Percentiles rank a stretch among this genome's conserved stretches.
Evolutionary conservation across 2,797 vertebrate species (phyloP).

Genomic region (Dipus sagitta): DNA sequence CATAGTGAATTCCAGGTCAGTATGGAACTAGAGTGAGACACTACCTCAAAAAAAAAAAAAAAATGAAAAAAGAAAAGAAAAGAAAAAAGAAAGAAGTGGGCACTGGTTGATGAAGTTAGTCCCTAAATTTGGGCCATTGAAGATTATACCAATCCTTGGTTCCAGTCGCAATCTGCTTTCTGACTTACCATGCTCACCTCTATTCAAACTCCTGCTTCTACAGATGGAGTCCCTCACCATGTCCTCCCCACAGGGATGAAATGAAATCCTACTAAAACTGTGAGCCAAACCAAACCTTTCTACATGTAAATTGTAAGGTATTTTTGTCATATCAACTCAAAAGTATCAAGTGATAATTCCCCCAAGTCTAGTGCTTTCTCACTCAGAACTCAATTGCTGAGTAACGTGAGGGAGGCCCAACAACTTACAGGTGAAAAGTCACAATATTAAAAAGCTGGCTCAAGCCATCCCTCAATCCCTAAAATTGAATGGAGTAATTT

Average conservation of each 20-base stretch:
- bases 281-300: background rate
- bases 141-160: background rate
- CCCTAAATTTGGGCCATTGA: background rate
- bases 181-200: background rate
- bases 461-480: background rate
- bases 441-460: background rate
- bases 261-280: background rate
- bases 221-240: background rate
- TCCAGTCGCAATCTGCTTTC: background rate
- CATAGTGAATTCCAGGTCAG: too few relatives aligned
- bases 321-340: background rate
- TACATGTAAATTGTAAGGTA: background rate
- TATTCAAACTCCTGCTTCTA: background rate
- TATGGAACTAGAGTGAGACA: too few relatives aligned
- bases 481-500: slow-evolving; percentile 33
- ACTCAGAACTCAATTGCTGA: background rate
- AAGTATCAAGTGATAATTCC: background rate
- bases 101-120: background rate
- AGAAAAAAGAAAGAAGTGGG: background rate
- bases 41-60: too few relatives aligned
- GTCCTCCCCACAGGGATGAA: background rate
- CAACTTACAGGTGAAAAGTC: background rate
- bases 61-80: too few relatives aligned
- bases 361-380: background rate
- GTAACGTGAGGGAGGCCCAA: background rate